These are phyloP conservation scores for Nematolebias whitei DNA, from an alignment of 2,113 vertebrate genomes.

Conservation along the genomic window DNA sequence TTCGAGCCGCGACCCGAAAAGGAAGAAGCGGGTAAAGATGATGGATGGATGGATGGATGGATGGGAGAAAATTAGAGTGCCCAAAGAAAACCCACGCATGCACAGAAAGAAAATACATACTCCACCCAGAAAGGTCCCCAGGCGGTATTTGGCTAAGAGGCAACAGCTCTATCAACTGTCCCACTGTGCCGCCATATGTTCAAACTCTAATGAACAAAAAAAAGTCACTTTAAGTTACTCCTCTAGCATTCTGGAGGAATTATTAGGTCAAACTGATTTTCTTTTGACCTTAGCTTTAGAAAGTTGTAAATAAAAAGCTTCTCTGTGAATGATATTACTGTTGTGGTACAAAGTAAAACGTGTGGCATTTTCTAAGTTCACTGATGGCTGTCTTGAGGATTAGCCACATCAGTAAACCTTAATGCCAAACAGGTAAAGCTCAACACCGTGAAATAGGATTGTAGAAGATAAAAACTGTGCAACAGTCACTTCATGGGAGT, in stretches of 20 bases:
- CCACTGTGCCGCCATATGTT: too few relatives aligned
- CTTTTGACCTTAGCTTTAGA: constrained; percentile 13
- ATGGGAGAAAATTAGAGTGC: too few relatives aligned
- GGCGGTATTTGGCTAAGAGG: too few relatives aligned
- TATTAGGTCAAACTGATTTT: constrained; percentile 17
- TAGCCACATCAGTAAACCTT: constrained; percentile 56
- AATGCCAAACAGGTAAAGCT: constrained; percentile 62
- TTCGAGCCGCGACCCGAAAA: too few relatives aligned
- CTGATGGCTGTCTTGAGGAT: constrained; percentile 62
- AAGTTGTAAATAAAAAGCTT: background rate
- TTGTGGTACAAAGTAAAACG: constrained; percentile 30
- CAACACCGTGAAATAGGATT: constrained; percentile 65
- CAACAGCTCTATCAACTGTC: too few relatives aligned
- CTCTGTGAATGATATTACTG: constrained; percentile 46
- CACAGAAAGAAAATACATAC: too few relatives aligned
- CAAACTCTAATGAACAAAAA: too few relatives aligned
- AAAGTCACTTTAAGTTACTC: background rate
- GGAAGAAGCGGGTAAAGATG: too few relatives aligned
- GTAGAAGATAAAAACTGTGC: constrained; percentile 55
- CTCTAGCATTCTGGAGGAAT: background rate
- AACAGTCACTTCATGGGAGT: constrained; percentile 31
- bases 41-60: too few relatives aligned
- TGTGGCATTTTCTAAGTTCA: constrained; percentile 46
- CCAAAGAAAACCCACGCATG: too few relatives aligned
- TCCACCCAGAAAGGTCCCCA: too few relatives aligned